phyloP scores from a whole-genome alignment of 2,113 vertebrate species.

The Eretmochelys imbricata region DNA sequence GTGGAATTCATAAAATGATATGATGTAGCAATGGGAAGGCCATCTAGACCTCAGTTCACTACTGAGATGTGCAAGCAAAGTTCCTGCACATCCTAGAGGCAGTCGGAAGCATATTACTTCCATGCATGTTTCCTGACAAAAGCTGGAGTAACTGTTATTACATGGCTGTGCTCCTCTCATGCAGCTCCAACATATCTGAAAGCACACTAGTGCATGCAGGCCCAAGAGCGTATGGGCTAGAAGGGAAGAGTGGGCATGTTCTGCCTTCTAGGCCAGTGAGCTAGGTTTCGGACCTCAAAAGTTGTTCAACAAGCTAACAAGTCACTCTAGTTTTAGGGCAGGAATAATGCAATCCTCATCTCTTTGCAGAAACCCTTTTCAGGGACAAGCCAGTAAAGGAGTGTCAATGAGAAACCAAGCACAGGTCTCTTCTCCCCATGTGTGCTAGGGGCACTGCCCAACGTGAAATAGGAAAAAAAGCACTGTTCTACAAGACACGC shows the following conservation, averaged over 20 bases:
- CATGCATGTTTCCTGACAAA: background rate
- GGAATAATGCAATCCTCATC: accelerated
- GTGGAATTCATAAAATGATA: background rate
- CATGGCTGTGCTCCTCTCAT: background rate
- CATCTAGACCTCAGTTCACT: background rate
- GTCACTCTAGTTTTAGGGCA: accelerated
- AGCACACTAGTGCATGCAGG: background rate
- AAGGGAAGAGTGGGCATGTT: background rate
- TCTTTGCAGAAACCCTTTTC: accelerated
- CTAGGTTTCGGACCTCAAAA: background rate
- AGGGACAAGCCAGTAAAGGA: background rate
- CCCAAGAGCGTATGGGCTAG: background rate
- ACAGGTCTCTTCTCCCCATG: background rate
- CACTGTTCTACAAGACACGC: background rate
- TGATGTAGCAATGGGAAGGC: background rate
- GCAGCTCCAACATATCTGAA: background rate
- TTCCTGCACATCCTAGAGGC: background rate
- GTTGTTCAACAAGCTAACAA: background rate
- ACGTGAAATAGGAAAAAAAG: background rate
- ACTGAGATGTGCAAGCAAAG: background rate
- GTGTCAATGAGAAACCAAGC: background rate
- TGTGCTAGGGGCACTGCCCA: background rate
- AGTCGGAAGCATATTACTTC: background rate
- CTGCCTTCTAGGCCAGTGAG: background rate
- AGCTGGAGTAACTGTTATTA: background rate